Percentiles rank a stretch among this genome's conserved stretches.
Conservation (phyloP, 2,797 vertebrate species). For the Yasuhikotakia modesta region DNA sequence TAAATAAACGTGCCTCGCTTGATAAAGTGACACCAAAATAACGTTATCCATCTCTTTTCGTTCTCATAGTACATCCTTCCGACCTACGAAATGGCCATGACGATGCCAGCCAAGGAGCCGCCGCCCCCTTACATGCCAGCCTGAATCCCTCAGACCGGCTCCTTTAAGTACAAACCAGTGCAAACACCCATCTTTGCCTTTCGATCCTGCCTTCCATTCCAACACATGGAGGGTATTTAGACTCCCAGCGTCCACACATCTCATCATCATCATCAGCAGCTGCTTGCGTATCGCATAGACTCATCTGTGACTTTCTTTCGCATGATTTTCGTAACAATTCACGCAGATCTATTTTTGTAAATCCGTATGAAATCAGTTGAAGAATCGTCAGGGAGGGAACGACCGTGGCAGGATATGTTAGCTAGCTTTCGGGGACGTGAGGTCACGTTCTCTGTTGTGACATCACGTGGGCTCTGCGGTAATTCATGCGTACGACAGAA, state of each 20-base stretch:
- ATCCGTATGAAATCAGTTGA: constrained; percentile 40
- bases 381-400: constrained; percentile 14
- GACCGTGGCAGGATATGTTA: constrained; percentile 25
- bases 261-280: constrained; percentile 43
- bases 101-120: constrained; percentile 97
- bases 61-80: constrained; percentile 89
- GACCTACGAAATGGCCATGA: constrained; percentile 98
- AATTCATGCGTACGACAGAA: constrained; percentile 45
- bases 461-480: constrained; percentile 45
- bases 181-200: constrained; percentile 73
- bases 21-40: background rate
- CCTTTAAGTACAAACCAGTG: constrained; percentile 62
- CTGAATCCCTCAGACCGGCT: constrained; percentile 74
- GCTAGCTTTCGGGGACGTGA: constrained; percentile 32
- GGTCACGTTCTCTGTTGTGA: constrained; percentile 25
- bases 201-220: constrained; percentile 76
- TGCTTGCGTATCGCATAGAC: constrained; percentile 56
- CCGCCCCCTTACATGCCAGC: constrained; percentile 95
- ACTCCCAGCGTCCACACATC: constrained; percentile 28
- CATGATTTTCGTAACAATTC: constrained; percentile 55
- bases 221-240: constrained; percentile 60
- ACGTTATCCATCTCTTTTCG: constrained; percentile 18
- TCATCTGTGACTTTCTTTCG: constrained; percentile 55
- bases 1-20: too few relatives aligned
- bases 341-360: constrained; percentile 64